Evolutionary conservation across 2,113 vertebrate species (phyloP), one percentile per base, ranked within the genome.

Genomic region (Meleagris gallopavo): DNA sequence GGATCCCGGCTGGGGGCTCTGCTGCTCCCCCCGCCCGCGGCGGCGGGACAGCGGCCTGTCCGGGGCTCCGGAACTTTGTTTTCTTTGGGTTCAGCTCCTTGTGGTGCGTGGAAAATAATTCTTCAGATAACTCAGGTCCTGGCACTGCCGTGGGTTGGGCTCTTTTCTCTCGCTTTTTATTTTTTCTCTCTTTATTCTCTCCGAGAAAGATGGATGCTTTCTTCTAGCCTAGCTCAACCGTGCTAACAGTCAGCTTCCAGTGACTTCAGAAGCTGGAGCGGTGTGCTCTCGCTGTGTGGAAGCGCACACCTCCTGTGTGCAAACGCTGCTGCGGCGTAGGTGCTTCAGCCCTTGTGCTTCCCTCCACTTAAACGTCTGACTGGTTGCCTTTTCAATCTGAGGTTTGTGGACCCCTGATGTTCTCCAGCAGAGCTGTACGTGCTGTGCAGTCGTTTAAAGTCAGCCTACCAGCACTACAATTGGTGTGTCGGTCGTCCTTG

Each of bases 21-120:
- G 27, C 7, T 20, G 36, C 55, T 34, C 19, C 52, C 76, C 72
- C 24, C 5, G 34, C 14, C 83, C 46, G 57, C 16, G 38, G 58
- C 0, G 70, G 16, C 91, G 43, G 60, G 70, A 24, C 64, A 25
- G 6, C 81, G 91, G 70, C 96, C 91, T 94, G 91, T 87, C 78
- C 12, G 57, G 7, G 29, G 91, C 77, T 91, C 74, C 89, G 48
- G 8, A 96, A 96, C 84, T 96, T 96, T 94, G 84, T 94, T 94
- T 85, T 82, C 66, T 71, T 83, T 73, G 84, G 66, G 81, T 85
- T 82, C 48, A 16, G 78, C 89, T 76, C 48, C 82, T 62, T 61
- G 82, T 6, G 82, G 54, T 7, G 87, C 48, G 92, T 16, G 21
- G 85, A 3, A 52, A 83, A 65, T 5, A 52, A 48, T 72, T 69